Evolutionary conservation across 2,888 invertebrate species (phyloP).

Genomic region (Nephrotoma appendiculata): DNA sequence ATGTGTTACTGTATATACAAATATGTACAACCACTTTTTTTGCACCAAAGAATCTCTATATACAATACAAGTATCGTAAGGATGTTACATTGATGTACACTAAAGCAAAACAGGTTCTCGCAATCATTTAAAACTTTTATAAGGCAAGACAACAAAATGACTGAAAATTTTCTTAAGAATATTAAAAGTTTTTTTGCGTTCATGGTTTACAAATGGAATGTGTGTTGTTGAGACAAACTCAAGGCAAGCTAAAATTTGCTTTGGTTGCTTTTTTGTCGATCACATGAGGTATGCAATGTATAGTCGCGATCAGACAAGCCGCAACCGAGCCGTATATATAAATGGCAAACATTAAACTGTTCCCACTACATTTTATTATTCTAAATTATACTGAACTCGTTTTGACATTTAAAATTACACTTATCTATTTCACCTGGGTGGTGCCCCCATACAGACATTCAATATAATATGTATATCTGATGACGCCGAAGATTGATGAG

Average conservation of each 20-base stretch:
- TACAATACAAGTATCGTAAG: not conserved
- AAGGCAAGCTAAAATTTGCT: not conserved
- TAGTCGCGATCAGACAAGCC: not conserved
- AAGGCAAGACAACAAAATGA: not conserved
- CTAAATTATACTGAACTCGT: not conserved
- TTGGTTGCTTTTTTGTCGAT: not conserved
- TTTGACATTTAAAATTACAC: not conserved
- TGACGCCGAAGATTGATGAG: not conserved
- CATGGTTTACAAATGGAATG: not conserved
- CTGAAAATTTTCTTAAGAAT: no score
- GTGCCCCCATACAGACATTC: not conserved
- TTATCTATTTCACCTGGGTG: not conserved
- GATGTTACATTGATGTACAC: not conserved
- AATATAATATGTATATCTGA: not conserved
- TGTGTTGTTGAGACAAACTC: not conserved
- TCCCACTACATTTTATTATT: not conserved
- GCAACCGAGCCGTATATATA: no score
- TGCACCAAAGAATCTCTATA: not conserved
- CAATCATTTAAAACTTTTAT: not conserved
- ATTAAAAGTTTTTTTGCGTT: not conserved
- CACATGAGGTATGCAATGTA: not conserved
- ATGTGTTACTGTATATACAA: not conserved
- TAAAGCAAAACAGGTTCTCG: not conserved
- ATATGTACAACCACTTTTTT: not conserved
- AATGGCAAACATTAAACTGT: not conserved